Percentiles rank a stretch among this genome's conserved stretches.
Evolutionary conservation across 2,888 invertebrate species (phyloP).

Genomic region (Trichogramma dendrolimi): DNA sequence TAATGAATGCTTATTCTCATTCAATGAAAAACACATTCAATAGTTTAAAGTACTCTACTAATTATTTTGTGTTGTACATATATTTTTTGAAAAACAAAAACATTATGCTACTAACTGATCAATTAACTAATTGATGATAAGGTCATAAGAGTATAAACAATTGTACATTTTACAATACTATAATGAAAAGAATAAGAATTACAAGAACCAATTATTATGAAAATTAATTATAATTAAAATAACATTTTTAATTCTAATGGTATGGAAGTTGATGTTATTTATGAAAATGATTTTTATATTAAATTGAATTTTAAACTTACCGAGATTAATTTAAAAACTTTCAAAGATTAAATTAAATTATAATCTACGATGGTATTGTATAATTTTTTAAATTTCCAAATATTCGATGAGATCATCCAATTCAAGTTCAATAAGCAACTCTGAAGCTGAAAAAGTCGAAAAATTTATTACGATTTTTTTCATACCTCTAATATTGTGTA

Average conservation of each 20-base stretch:
- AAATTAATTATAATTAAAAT: neutral
- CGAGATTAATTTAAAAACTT: conserved; percentile 3
- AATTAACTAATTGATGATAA: too few relatives aligned
- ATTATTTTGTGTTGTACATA: too few relatives aligned
- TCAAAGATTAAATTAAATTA: conserved; percentile 1
- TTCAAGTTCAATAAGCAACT: conserved; percentile 31
- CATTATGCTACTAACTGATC: too few relatives aligned
- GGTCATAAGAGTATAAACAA: too few relatives aligned
- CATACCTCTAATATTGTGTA: conserved; percentile 7
- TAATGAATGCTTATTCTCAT: too few relatives aligned
- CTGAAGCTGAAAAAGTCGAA: conserved; percentile 31
- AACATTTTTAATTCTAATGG: neutral
- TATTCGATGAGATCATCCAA: conserved; percentile 29
- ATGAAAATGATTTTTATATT: neutral
- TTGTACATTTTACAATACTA: neutral
- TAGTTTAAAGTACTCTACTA: too few relatives aligned
- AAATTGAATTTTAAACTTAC: neutral
- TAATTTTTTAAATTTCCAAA: conserved; percentile 24
- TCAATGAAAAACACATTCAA: too few relatives aligned
- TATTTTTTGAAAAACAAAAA: too few relatives aligned
- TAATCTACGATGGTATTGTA: neutral
- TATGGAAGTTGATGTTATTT: neutral
- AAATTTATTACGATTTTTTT: conserved; percentile 11
- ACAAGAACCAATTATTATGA: conserved; percentile 8
- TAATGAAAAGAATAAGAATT: conserved; percentile 15